Conservation (phyloP, 2,888 invertebrate species). For the Pristionchus exspectatus region DNA sequence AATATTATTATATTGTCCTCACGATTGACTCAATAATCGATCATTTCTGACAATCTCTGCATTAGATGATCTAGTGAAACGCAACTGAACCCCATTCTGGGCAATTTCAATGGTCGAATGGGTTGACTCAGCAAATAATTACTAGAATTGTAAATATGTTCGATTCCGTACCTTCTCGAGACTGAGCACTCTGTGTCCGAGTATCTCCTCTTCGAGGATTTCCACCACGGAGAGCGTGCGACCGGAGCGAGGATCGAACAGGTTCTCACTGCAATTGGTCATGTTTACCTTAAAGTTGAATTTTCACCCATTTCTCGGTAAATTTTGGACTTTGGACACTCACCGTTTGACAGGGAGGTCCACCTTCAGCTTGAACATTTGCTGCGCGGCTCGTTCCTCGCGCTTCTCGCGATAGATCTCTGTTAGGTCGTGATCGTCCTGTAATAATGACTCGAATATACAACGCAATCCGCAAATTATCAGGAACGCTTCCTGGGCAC, state of each 20-base stretch:
- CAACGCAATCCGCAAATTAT: not conserved
- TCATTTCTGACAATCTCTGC: not conserved
- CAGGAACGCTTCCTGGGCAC: too few relatives aligned
- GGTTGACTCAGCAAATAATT: too few relatives aligned
- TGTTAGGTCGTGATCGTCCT: slow-evolving; percentile 53
- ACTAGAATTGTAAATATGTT: too few relatives aligned
- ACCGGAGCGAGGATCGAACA: slow-evolving; percentile 78
- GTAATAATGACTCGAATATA: not conserved
- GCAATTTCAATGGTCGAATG: too few relatives aligned
- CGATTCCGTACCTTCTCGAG: slow-evolving; percentile 71
- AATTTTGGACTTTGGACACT: not conserved
- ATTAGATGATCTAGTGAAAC: not conserved
- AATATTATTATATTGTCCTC: not conserved
- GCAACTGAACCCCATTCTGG: not conserved
- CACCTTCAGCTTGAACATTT: slow-evolving; percentile 60
- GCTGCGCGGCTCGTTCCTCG: slow-evolving; percentile 25
- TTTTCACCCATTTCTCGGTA: too few relatives aligned
- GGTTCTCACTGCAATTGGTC: slow-evolving; percentile 83
- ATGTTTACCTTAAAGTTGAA: too few relatives aligned
- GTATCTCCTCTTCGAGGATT: slow-evolving; percentile 90
- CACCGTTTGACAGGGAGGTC: slow-evolving; percentile 68
- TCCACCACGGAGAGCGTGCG: slow-evolving; percentile 84
- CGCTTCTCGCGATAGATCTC: slow-evolving; percentile 55
- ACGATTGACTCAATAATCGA: not conserved
- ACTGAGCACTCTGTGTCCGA: slow-evolving; percentile 85